Evolutionary conservation across 2,113 vertebrate genomes (phyloP), one percentile per base, ranked within the genome.

Genomic region (Vidua macroura): DNA sequence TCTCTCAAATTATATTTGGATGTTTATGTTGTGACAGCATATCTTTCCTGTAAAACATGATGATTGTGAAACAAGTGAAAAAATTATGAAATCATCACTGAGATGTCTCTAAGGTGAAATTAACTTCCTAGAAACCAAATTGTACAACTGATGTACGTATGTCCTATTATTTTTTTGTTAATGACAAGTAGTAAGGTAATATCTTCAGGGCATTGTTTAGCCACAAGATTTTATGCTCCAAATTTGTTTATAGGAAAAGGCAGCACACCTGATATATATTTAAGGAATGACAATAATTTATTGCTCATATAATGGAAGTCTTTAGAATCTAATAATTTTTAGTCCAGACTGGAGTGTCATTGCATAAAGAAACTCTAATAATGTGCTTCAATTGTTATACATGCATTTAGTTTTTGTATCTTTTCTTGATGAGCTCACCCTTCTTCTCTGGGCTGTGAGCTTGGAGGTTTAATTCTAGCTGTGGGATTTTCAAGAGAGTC

Each of bases 91-190:
- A 81, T 11, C 10, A 20, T 83, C 12, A 52, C 23, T 56, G 53
- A 80, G 14, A 49, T 31, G 8, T 82, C 58, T 73, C 46, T 74
- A 69, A 64, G 15, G 13, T 69, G 33, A 94, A 67, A 72, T 44
- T 10, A 73, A 41, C 31, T 83, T 70, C 30, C 23, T 25, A 37
- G 67, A 62, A 88, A 75, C 3, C 10, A 62, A 74, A 43, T 51
- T 0, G 1, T 69, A 10, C 49, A 52, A 48, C 7, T 48, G 27
- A 11, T 18, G 3, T 21, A 64, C 1, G 1, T 10, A 27, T 35
- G 27, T 28, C 2, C 8, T n/a, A 13, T 21, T 41, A 2, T 27
- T 37, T 51, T 70, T 70, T 82, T 56, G 10, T 46, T 62, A 77
- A 53, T 31, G 11, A 9, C 63, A 70, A 39, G 21, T 62, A 55